Base-by-base conservation (phyloP, 92 coral and sea anemone genomes). In the Parazoanthus darwini region DNA sequence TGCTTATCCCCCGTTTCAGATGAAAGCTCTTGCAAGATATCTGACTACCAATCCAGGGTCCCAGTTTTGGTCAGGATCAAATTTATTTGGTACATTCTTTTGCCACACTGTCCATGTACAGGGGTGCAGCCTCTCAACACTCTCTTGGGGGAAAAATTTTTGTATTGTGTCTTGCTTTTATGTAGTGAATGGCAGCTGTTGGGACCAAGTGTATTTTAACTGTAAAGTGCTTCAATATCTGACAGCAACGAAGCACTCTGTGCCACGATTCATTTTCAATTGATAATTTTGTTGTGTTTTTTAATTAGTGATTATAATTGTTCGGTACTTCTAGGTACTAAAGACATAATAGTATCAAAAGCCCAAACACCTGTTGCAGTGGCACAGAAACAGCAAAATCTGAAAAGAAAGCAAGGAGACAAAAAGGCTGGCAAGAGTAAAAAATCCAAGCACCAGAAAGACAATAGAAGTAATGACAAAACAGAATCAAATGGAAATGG, bases 401-500 rank as follows among this genome's bases (percentile, higher is more conserved):
- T 94, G 26, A 96, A 96, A 85, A 83, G 99, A 78, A 96, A 95
- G 74, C 92, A 92, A 79, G 91, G 94, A 77, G 91, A 85, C 38
- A 89, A 90, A 68, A 91, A 88, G 70, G 75, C 81, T 37, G 92
- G 92, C 66, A 93, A 90, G 15, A 76, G 92, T 37, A 96, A 94
- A 89, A 94, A 92, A 46, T 82, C 90, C 39, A 95, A 90, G 54
- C 87, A 90, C 16, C 91, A 79, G 77, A 76, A 90, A 68, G 56
- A 78, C 46, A 83, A 80, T 76, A 88, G 78, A 54, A 89, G 88
- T 50, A 84, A 89, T 73, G 77, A 91, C 85, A 81, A 48, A 29
- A 88, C 73, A 25, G 29, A 82, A 50, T 81, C 73, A 51, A 77
- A 50, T 11, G 81, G 92, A 3, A 56, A 90, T 80, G 90, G 85